Conservation (phyloP, 2,888 invertebrate species). For the Papilio elwesi region DNA sequence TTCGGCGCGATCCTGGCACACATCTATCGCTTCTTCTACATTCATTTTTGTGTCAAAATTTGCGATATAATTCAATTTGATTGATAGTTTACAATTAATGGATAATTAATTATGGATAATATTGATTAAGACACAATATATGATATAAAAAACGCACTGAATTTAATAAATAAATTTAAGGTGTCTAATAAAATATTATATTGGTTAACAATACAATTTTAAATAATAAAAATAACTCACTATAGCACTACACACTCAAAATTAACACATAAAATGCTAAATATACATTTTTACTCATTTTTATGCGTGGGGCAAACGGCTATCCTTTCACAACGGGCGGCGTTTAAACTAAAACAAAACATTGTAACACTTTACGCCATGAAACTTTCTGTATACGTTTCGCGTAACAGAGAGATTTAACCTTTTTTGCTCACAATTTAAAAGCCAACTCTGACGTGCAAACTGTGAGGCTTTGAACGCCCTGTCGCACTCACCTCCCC, state of each 20-base stretch:
- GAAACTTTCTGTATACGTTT: conserved; percentile 23
- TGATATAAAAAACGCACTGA: too few relatives aligned
- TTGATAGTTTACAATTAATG: too few relatives aligned
- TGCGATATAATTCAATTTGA: too few relatives aligned
- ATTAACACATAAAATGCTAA: neutral
- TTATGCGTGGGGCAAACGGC: neutral
- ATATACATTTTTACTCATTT: neutral
- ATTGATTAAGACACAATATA: too few relatives aligned
- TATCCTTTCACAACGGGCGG: conserved; percentile 3
- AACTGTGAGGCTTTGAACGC: conserved; percentile 60
- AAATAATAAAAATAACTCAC: too few relatives aligned
- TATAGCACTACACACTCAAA: neutral
- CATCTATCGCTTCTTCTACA: too few relatives aligned
- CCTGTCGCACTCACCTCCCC: conserved; percentile 48
- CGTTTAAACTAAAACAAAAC: conserved; percentile 22
- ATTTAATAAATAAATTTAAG: too few relatives aligned
- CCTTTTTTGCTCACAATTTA: conserved; percentile 56
- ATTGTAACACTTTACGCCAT: conserved; percentile 8
- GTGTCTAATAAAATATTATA: too few relatives aligned
- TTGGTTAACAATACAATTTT: too few relatives aligned
- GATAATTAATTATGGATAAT: too few relatives aligned
- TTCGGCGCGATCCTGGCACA: too few relatives aligned
- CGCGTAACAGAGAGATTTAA: conserved; percentile 20
- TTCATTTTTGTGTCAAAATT: too few relatives aligned
- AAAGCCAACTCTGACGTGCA: conserved; percentile 61